These are phyloP conservation scores for Ammospiza maritima DNA, from an alignment of 2,797 vertebrate species.

Conservation along the genomic window DNA sequence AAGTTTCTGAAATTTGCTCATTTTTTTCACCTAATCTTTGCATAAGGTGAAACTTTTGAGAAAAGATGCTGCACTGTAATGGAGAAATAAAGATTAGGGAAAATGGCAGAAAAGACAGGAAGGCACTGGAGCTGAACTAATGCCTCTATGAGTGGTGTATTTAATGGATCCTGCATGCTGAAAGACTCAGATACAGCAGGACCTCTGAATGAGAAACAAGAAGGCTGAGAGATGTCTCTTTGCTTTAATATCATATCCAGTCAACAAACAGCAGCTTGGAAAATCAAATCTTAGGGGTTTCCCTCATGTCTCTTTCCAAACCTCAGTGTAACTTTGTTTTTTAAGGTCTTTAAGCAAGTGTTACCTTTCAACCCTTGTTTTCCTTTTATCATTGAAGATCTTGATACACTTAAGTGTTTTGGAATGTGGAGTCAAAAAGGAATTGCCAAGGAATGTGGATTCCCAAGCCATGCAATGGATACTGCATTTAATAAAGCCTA, in stretches of 20 bases:
- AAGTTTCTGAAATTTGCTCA: neutral
- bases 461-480: neutral
- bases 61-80: neutral
- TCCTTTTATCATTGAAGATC: neutral
- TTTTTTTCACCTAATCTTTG: constrained; percentile 2
- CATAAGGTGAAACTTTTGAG: neutral
- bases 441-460: neutral
- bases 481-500: neutral
- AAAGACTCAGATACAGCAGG: constrained; percentile 1
- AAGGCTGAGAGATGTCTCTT: neutral
- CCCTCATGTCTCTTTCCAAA: neutral
- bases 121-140: neutral
- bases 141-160: neutral
- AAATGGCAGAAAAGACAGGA: neutral
- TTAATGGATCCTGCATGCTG: neutral
- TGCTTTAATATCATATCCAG: neutral
- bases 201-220: neutral
- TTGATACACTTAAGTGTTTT: neutral
- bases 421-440: neutral
- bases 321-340: neutral
- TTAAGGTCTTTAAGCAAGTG: neutral
- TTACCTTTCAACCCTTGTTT: neutral
- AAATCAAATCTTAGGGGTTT: neutral
- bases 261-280: neutral
- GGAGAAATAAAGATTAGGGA: constrained; percentile 17